phyloP scores from a whole-genome alignment of 2,797 vertebrate genomes.

The Falco concolor region DNA sequence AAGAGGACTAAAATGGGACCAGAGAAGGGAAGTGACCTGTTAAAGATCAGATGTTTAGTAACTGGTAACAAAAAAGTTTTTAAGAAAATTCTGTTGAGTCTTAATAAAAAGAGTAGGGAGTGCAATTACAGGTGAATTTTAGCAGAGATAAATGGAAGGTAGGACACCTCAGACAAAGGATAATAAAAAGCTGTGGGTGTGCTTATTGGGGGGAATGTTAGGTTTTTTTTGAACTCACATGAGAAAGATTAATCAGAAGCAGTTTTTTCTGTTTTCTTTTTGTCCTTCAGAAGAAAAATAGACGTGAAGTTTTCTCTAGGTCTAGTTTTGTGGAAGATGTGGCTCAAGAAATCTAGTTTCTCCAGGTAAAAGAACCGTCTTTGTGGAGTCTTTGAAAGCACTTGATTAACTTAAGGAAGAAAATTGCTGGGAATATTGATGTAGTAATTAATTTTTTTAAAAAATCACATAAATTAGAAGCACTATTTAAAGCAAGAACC shows the following conservation, averaged over 20 bases:
- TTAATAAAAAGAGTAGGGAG: neutral
- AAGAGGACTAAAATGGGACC: neutral
- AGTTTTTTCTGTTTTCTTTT: neutral
- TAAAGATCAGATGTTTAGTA: neutral
- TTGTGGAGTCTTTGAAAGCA: neutral
- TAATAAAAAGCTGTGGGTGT: neutral
- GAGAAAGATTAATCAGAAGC: neutral
- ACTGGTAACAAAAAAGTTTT: neutral
- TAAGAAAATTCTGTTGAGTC: neutral
- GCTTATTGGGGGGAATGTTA: fast-evolving
- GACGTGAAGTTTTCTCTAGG: neutral
- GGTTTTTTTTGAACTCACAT: neutral
- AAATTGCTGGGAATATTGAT: neutral
- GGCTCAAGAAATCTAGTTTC: neutral
- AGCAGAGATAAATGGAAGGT: neutral
- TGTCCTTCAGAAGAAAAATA: neutral
- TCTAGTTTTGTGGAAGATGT: neutral
- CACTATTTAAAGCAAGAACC: neutral
- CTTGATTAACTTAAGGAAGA: neutral
- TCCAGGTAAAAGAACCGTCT: neutral
- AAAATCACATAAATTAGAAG: neutral
- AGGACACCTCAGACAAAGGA: neutral
- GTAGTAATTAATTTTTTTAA: neutral
- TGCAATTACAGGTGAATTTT: neutral
- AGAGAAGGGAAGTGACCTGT: neutral